phyloP scores from a whole-genome alignment of 2,797 vertebrate species.

The Hozukius guyotensis region DNA sequence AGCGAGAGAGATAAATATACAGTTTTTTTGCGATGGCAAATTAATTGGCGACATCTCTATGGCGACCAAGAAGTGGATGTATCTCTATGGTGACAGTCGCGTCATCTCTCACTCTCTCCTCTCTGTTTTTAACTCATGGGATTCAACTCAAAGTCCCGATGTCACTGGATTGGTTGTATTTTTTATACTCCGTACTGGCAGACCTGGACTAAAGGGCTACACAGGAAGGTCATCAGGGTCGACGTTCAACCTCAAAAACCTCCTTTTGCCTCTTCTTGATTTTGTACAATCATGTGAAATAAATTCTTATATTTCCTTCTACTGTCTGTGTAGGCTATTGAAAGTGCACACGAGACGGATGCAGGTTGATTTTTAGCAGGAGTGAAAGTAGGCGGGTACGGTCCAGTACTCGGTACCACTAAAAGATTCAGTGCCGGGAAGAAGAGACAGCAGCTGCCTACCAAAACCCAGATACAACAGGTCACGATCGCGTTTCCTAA shows the following conservation, averaged over 20 bases:
- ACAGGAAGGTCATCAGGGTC: constrained; percentile 14
- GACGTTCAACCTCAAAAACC: background rate
- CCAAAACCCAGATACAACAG: too few species aligned
- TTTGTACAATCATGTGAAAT: constrained; percentile 1
- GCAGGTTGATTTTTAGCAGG: background rate
- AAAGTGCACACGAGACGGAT: background rate
- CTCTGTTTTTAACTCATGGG: background rate
- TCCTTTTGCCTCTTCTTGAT: background rate
- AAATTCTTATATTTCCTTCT: constrained; percentile 1
- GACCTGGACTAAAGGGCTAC: constrained; percentile 1
- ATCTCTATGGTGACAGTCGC: constrained; percentile 13
- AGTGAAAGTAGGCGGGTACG: too few species aligned
- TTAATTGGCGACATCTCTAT: constrained; percentile 35
- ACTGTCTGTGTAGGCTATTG: background rate
- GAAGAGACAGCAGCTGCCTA: too few species aligned
- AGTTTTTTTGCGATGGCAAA: constrained; percentile 25
- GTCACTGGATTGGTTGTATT: constrained; percentile 5
- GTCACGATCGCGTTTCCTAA: too few species aligned
- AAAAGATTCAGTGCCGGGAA: too few species aligned
- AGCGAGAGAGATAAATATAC: constrained; percentile 12
- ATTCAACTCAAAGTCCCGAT: constrained; percentile 18
- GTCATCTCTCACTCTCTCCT: background rate
- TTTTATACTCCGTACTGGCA: background rate
- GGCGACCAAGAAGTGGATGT: background rate
- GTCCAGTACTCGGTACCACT: too few species aligned